Evolutionary conservation across 2,888 invertebrate genomes (phyloP).

Genomic region (Limnephilus lunatus): DNA sequence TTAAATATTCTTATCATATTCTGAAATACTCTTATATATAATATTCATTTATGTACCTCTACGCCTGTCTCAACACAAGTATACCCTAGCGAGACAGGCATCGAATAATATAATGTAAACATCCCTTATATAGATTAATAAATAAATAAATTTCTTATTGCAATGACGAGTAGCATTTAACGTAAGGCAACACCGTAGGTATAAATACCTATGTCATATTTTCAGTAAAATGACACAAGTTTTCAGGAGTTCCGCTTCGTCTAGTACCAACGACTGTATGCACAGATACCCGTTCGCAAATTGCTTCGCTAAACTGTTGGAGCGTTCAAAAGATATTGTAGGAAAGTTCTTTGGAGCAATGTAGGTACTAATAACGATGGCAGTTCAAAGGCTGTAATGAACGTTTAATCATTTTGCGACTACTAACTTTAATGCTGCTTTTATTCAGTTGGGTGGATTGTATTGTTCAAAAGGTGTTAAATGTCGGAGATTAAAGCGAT

Average conservation of each 20-base stretch:
- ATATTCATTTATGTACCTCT: no score
- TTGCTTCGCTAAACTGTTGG: background rate
- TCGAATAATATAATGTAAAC: no score
- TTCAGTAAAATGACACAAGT: background rate
- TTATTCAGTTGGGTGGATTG: background rate
- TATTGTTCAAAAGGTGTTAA: background rate
- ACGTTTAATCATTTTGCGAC: background rate
- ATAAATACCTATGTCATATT: background rate
- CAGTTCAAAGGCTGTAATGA: background rate
- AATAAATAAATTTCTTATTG: background rate
- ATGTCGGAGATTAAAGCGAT: background rate
- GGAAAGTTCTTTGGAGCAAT: background rate
- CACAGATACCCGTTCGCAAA: background rate
- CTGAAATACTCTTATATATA: no score
- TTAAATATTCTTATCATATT: no score
- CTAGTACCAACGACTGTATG: background rate
- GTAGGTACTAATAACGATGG: background rate
- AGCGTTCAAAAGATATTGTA: background rate
- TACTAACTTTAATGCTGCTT: background rate
- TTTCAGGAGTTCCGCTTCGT: background rate
- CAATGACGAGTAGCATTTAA: background rate
- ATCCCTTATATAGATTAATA: no score
- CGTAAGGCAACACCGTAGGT: background rate
- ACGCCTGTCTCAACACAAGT: no score
- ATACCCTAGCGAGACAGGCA: no score